A percentile compares a stretch with the other conserved stretches of the same genome.
These are phyloP conservation scores for Hybognathus amarus DNA, from an alignment of 2,797 vertebrate genomes.

Conservation along the genomic window DNA sequence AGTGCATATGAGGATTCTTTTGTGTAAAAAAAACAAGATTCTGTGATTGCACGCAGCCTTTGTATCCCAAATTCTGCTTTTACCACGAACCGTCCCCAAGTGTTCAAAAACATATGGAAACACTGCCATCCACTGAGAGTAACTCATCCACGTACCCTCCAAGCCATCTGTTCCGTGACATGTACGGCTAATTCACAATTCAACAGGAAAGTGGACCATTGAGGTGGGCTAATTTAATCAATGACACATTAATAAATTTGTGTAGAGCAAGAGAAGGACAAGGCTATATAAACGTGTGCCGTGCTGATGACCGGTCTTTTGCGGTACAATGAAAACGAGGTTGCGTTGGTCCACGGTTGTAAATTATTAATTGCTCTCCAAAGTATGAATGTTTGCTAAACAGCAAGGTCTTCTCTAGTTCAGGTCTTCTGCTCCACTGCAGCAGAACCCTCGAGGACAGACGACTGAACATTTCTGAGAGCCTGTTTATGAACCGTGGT, in stretches of 20 bases:
- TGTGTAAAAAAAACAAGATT: not conserved
- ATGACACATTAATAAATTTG: slow-evolving; percentile 44
- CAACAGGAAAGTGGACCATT: slow-evolving; percentile 14
- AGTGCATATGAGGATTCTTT: not conserved
- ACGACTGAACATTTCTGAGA: slow-evolving; percentile 72
- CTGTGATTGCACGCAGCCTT: not conserved
- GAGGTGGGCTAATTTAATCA: slow-evolving; percentile 39
- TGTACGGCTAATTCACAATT: slow-evolving; percentile 17
- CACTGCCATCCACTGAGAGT: slow-evolving; percentile 24
- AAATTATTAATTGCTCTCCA: slow-evolving; percentile 85
- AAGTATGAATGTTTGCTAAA: slow-evolving; percentile 85
- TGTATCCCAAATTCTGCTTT: not conserved
- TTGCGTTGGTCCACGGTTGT: slow-evolving; percentile 79
- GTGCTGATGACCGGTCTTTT: slow-evolving; percentile 53
- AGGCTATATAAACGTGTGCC: slow-evolving; percentile 17
- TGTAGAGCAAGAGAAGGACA: slow-evolving; percentile 32
- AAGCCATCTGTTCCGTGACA: slow-evolving; percentile 46
- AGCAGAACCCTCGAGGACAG: slow-evolving; percentile 74
- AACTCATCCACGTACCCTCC: slow-evolving; percentile 31
- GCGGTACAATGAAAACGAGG: slow-evolving; percentile 79
- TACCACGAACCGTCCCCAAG: slow-evolving; percentile 11
- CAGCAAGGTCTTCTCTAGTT: slow-evolving; percentile 84
- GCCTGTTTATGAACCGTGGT: slow-evolving; percentile 70
- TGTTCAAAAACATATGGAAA: slow-evolving; percentile 22
- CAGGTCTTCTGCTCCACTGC: slow-evolving; percentile 85